A percentile compares a stretch with the other conserved stretches of the same genome.
Evolutionary conservation across 2,888 invertebrate species (phyloP).

Genomic region (Callyntrura sp.): DNA sequence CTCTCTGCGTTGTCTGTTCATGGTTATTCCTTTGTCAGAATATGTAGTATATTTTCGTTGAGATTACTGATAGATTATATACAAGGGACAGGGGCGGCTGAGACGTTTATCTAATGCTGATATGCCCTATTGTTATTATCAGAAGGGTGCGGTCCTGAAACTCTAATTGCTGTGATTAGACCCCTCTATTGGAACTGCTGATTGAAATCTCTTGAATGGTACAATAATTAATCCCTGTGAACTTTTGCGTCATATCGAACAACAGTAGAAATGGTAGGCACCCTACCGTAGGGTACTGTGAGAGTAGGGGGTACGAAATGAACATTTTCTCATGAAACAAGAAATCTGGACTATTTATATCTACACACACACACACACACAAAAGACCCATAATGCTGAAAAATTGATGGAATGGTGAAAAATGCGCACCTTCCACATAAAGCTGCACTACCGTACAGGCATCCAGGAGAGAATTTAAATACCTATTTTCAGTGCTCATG

Average conservation of each 20-base stretch:
- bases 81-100: too few species aligned
- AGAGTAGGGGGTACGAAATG: neutral
- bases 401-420: slow-evolving; percentile 12
- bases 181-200: neutral
- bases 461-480: too few species aligned
- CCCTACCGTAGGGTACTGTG: neutral
- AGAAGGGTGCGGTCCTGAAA: slow-evolving; percentile 44
- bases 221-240: slow-evolving; percentile 35
- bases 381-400: neutral
- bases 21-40: too few species aligned
- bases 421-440: neutral
- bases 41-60: too few species aligned
- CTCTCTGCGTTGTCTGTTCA: neutral
- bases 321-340: slow-evolving; percentile 7
- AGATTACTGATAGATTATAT: too few species aligned
- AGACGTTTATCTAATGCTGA: neutral
- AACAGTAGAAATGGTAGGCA: too few species aligned
- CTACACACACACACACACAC: too few species aligned
- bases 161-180: slow-evolving; percentile 25
- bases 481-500: neutral
- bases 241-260: neutral
- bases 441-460: neutral
- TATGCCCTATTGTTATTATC: neutral
- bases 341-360: neutral
- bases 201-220: slow-evolving; percentile 30